A percentile compares a stretch with the other conserved stretches of the same genome.
Conservation (phyloP, 2,797 vertebrate genomes). For the Hyperoplus lanceolatus region DNA sequence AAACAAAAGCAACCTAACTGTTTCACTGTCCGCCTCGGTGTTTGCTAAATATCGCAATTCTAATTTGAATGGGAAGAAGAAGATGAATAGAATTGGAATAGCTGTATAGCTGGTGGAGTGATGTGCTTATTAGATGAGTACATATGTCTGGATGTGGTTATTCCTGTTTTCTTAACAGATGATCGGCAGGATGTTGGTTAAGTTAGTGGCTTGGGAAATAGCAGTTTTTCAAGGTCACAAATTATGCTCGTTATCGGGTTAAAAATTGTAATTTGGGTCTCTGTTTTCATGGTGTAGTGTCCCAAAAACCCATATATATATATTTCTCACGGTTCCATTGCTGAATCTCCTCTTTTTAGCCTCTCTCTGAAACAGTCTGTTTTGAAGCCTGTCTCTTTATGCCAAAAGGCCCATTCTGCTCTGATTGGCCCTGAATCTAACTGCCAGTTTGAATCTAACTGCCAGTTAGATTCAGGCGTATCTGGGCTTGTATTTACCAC, state of each 20-base stretch:
- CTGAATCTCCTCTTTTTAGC: too few species aligned
- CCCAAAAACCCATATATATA: too few species aligned
- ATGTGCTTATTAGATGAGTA: slow-evolving; percentile 56
- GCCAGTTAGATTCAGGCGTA: too few species aligned
- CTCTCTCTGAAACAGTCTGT: too few species aligned
- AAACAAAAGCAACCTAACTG: slow-evolving; percentile 66
- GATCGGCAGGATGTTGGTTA: slow-evolving; percentile 41
- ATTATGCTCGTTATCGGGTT: slow-evolving; percentile 23
- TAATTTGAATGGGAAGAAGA: slow-evolving; percentile 29
- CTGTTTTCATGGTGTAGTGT: too few species aligned
- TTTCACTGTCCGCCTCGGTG: slow-evolving; percentile 42
- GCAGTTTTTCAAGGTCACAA: not conserved
- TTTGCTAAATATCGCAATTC: slow-evolving; percentile 35
- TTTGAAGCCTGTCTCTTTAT: too few species aligned
- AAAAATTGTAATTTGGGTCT: too few species aligned
- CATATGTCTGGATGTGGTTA: slow-evolving; percentile 47
- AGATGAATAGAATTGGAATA: slow-evolving; percentile 31
- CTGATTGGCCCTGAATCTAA: too few species aligned
- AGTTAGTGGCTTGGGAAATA: slow-evolving; percentile 23
- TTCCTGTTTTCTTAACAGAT: slow-evolving; percentile 33
- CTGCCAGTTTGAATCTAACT: too few species aligned
- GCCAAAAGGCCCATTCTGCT: too few species aligned
- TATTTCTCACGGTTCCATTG: too few species aligned
- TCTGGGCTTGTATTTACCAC: too few species aligned
- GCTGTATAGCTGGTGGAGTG: slow-evolving; percentile 39